phyloP scores from a whole-genome alignment of 2,888 invertebrate genomes.

The Electrophaes corylata region DNA sequence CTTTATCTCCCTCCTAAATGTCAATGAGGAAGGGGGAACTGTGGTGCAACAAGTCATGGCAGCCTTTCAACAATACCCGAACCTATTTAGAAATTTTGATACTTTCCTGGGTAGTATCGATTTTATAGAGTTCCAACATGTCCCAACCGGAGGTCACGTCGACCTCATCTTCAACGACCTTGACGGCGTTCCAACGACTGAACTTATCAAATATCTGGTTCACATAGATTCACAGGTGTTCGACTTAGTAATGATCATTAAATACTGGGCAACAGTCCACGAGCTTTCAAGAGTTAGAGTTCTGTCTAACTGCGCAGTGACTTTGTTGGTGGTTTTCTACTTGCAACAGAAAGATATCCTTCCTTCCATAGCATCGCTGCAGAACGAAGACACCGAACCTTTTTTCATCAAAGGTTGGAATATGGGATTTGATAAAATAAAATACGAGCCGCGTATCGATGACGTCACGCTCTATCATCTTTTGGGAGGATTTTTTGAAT shows the following conservation, averaged over 20 bases:
- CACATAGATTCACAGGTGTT: conserved; percentile 9
- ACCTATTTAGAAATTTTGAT: neutral
- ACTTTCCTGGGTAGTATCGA: conserved; percentile 2
- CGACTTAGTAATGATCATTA: conserved; percentile 11
- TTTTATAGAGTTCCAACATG: neutral
- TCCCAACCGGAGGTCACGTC: conserved; percentile 7
- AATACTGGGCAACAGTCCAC: conserved; percentile 21
- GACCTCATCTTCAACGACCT: conserved; percentile 16
- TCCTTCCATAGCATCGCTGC: conserved; percentile 26
- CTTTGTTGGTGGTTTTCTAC: conserved; percentile 39
- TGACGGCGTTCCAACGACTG: conserved; percentile 8
- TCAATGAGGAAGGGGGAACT: neutral
- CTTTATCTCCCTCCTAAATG: conserved; percentile 5
- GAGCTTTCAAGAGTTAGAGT: neutral
- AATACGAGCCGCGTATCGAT: conserved; percentile 2
- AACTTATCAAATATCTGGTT: conserved; percentile 11
- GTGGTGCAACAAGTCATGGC: conserved; percentile 1
- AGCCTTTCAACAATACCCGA: neutral
- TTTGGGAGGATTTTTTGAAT: conserved; percentile 53
- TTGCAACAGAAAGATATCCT: conserved; percentile 37
- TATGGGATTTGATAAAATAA: conserved; percentile 5
- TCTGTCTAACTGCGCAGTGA: conserved; percentile 23
- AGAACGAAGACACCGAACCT: conserved; percentile 8
- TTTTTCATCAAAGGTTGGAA: conserved; percentile 21
- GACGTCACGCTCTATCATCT: conserved; percentile 43